phyloP scores from a whole-genome alignment of 2,888 invertebrate genomes.

The Tenthredo scrophulariae region DNA sequence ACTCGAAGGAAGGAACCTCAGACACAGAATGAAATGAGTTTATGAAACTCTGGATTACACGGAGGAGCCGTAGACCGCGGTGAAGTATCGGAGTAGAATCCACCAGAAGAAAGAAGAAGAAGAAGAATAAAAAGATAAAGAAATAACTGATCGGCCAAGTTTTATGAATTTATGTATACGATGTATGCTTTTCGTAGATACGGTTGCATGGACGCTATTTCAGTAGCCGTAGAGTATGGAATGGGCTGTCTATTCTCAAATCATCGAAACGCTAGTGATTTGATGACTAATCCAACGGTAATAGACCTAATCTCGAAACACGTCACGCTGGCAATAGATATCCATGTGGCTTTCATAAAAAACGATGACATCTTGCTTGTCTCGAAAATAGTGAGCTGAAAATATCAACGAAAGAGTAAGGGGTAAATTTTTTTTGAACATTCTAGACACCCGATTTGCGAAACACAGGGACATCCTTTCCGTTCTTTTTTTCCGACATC shows the following conservation, averaged over 20 bases:
- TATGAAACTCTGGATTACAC: slow-evolving; percentile 8
- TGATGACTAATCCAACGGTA: neutral
- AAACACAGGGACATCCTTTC: neutral
- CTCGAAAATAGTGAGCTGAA: neutral
- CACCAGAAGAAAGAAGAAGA: neutral
- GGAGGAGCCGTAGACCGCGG: neutral
- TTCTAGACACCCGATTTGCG: slow-evolving; percentile 52
- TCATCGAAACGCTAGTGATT: neutral
- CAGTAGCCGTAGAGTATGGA: neutral
- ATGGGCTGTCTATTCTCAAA: neutral
- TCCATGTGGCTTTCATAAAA: neutral
- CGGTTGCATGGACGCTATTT: neutral
- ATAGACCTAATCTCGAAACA: neutral
- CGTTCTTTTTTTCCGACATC: slow-evolving; percentile 13
- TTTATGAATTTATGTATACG: slow-evolving; percentile 19
- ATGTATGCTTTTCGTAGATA: neutral
- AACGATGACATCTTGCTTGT: neutral
- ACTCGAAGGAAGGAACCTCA: neutral
- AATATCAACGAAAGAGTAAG: neutral
- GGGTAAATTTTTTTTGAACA: neutral
- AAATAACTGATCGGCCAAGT: slow-evolving; percentile 14
- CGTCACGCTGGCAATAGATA: neutral
- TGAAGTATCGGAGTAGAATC: neutral
- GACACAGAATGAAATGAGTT: neutral
- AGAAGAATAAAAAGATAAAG: neutral